A percentile compares a stretch with the other conserved stretches of the same genome.
phyloP scores from a whole-genome alignment of 1,140 invertebrate species.

The Scaptodrosophila lebanonensis region DNA sequence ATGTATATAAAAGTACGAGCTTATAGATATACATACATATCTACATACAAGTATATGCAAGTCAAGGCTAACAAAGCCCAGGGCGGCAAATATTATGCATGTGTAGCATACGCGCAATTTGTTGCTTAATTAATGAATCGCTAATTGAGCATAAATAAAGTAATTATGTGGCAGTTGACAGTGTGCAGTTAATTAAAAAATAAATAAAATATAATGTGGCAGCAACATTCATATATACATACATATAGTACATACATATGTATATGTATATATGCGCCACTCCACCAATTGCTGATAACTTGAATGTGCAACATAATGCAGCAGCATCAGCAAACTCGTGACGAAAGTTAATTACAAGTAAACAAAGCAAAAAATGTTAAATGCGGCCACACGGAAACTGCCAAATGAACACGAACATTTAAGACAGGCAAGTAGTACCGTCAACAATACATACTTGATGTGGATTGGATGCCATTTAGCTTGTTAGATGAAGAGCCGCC shows the following conservation, averaged over 20 bases:
- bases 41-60: background rate
- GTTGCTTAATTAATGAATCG: conserved; percentile 32
- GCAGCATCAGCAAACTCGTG: conserved; percentile 30
- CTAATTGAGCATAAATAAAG: conserved; percentile 44
- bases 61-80: background rate
- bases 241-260: conserved; percentile 16
- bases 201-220: conserved; percentile 15
- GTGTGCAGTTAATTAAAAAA: conserved; percentile 22
- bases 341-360: conserved; percentile 76
- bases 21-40: background rate
- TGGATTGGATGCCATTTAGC: no score
- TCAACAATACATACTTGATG: no score
- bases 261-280: conserved; percentile 1
- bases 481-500: no score
- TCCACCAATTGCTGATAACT: conserved; percentile 1
- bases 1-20: background rate
- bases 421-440: conserved; percentile 11
- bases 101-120: background rate
- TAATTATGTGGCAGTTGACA: conserved; percentile 31
- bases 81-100: no score
- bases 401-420: conserved; percentile 57
- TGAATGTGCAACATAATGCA: conserved; percentile 21
- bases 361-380: no score
- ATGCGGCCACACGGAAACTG: conserved; percentile 65
- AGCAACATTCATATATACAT: background rate